Evolutionary conservation across 2,797 vertebrate species (phyloP), one percentile per base, ranked within the genome.

Genomic region (Neoniphon sammara): DNA sequence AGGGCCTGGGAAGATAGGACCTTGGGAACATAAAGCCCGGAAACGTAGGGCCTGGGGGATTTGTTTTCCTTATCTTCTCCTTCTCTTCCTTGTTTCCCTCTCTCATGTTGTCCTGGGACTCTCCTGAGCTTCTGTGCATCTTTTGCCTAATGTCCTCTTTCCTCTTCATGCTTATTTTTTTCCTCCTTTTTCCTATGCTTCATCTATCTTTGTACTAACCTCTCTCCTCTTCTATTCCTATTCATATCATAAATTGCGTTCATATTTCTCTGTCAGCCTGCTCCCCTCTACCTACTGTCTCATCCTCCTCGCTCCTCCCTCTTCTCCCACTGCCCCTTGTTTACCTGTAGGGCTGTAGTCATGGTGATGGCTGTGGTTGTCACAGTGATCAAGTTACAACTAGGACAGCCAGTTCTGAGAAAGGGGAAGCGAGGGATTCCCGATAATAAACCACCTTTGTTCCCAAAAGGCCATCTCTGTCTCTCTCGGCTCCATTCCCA

Each of bases 381-480:
- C 88, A 89, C 66, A 66, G 88, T 80, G 92, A 85, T 90, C 85
- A 25, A 68, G 83, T 92, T 87, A 85, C 88, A 86, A 87, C 81
- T 65, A 90, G 93, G 87, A 89, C 89, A 88, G 23, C 20, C 49
- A 73, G 88, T 85, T 91, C 92, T n/a, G 62, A 85, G 88, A 88
- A 83, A 80, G 42, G 59, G 82, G 83, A 88, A 89, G 79, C 89
- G 83, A 87, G 89, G 86, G 88, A 91, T 89, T 91, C 83, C 83
- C 83, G 88, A 86, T 88, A 91, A 92, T 87, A 87, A 77, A 73
- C 71, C 27, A 25, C 80, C 72, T 90, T 91, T 93, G 89, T 94
- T 93, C 89, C 86, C 84, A 71, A 80, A 86, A 76, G 87, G 66
- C 83, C 42, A 25, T 81, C 21, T 67, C 70, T 60, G 53, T 21